phyloP scores from a whole-genome alignment of 2,888 invertebrate genomes.

The Patella pellucida region DNA sequence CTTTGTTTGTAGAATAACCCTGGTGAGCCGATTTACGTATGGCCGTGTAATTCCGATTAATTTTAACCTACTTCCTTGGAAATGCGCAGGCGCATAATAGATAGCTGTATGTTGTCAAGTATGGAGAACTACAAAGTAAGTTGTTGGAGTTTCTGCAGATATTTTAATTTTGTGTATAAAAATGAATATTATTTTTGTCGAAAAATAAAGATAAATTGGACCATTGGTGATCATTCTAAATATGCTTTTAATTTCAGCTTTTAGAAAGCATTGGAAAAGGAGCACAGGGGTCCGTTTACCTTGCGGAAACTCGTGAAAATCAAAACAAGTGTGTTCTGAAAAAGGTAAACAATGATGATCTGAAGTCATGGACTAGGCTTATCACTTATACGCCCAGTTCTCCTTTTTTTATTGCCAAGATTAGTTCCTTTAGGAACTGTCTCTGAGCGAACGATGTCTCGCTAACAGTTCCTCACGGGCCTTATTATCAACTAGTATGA shows the following conservation, averaged over 20 bases:
- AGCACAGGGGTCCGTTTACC: conserved; percentile 60
- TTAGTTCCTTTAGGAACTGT: too few species aligned
- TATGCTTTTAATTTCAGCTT: conserved; percentile 47
- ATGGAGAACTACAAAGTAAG: conserved; percentile 59
- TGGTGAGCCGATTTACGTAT: too few species aligned
- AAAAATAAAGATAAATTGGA: not conserved
- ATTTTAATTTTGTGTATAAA: not conserved
- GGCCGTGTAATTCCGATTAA: too few species aligned
- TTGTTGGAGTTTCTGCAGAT: conserved; percentile 7
- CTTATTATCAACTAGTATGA: too few species aligned
- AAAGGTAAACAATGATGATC: conserved; percentile 45
- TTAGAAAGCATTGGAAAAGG: conserved; percentile 61
- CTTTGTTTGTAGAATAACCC: too few species aligned
- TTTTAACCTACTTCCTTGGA: not conserved
- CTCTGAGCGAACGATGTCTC: too few species aligned
- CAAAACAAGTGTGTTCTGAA: conserved; percentile 59
- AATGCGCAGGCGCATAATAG: conserved; percentile 50
- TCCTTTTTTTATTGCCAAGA: too few species aligned
- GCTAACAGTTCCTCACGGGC: too few species aligned
- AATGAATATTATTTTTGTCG: not conserved
- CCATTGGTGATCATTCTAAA: not conserved
- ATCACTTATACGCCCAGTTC: too few species aligned
- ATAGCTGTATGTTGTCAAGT: conserved; percentile 61
- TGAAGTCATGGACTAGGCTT: too few species aligned
- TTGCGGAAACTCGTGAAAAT: conserved; percentile 53